Base-by-base conservation (phyloP, 2,888 invertebrate species). In the Xylocampa areola region DNA sequence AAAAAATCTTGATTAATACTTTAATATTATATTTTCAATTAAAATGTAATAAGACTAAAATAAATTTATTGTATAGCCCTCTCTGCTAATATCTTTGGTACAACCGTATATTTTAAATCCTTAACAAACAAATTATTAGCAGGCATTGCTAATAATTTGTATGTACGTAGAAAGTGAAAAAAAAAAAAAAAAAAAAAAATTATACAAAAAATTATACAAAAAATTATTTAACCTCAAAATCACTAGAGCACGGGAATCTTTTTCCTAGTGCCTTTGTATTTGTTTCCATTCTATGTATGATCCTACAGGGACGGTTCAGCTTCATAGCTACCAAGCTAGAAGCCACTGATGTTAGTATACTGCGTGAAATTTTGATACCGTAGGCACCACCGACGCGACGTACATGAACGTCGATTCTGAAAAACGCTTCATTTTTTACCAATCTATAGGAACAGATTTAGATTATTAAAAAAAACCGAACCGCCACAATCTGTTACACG, bases 281-380 rank as follows among this genome's bases (percentile, higher is more conserved):
- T 0, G 49, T 95, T 0, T 92, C 94, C 47, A 97, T 87, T 5
- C 95, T 89, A 82, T 96, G 82, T 29, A 94, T 90, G 37, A 97
- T 88, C 40, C 96, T 94, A 0, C 96, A 95, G 0, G 97, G 96
- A 41, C 84, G 82, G 77, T 95, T 93, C 0, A 96, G 81, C 53
- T 94, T 94, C 62, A 93, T 76, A 0, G 96, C 94, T 0, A 95
- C 96, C 4, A 97, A 76, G 0, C 96, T 96, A 53, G 96, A 95
- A 0, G 96, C 96, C n/a, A 95, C 91, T 0, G 96, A 92, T 1
- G 95, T 79, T 25, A 94, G 88, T 4, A 88, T 77, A 4, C 92
- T 87, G 21, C 96, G 91, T 0, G 95, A 92, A 61, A 96, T 94
- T 85, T 98, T 98, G 0, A 94, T 92, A 0, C 98, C 98, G 75